These are phyloP conservation scores for Zaprionus vittiger DNA, from an alignment of 1,140 invertebrate genomes.

Conservation along the genomic window DNA sequence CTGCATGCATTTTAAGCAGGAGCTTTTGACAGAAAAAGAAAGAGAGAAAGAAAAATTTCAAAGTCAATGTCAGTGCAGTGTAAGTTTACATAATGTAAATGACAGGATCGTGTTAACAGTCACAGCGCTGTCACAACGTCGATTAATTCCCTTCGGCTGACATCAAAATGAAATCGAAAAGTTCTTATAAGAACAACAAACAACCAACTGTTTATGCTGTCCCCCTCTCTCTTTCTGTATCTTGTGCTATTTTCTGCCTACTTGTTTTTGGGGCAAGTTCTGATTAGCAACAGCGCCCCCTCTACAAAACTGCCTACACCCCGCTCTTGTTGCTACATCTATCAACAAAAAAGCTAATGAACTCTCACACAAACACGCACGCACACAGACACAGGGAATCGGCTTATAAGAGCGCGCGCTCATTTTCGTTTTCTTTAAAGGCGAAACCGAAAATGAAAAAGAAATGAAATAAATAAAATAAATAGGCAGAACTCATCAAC, in stretches of 20 bases:
- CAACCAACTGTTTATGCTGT: conserved; percentile 39
- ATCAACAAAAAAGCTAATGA: conserved; percentile 44
- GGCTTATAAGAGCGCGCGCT: conserved; percentile 26
- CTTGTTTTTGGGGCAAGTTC: conserved; percentile 60
- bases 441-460: conserved; percentile 20
- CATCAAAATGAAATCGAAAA: conserved; percentile 36
- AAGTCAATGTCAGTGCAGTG: background rate
- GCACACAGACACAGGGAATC: background rate
- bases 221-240: conserved; percentile 11
- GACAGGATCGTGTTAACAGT: background rate
- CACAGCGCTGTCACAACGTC: background rate
- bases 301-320: background rate
- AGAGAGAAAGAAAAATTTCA: background rate
- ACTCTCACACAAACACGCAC: conserved; percentile 31
- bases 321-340: background rate
- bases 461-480: conserved; percentile 22
- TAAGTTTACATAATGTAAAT: background rate
- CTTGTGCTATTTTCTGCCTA: conserved; percentile 53
- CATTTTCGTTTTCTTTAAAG: conserved; percentile 43
- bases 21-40: background rate
- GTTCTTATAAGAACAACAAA: conserved; percentile 23
- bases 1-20: conserved; percentile 5
- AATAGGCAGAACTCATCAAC: conserved; percentile 38
- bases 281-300: conserved; percentile 67
- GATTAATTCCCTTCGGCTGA: background rate